These are phyloP conservation scores for Phthorimaea operculella DNA, from an alignment of 1,140 invertebrate genomes.

Conservation along the genomic window DNA sequence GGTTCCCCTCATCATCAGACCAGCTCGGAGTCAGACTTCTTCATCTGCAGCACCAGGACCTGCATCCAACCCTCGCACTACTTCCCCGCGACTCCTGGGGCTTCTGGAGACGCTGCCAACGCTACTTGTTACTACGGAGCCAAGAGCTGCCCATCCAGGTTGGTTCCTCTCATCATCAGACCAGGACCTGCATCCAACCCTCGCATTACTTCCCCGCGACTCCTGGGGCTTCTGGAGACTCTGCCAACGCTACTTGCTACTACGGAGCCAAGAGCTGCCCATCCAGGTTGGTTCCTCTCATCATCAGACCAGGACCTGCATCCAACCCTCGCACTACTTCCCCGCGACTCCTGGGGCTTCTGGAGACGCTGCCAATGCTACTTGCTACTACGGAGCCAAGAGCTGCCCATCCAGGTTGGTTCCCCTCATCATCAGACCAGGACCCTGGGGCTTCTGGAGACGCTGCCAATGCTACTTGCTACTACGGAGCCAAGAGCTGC, in stretches of 20 bases:
- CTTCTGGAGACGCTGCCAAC: constrained; percentile 13
- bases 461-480: constrained; percentile 31
- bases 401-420: constrained; percentile 44
- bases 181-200: constrained; percentile 52
- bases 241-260: constrained; percentile 33
- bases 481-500: constrained; percentile 46
- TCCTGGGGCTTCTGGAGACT: constrained; percentile 2
- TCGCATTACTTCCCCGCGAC: constrained; percentile 28
- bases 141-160: constrained; percentile 44
- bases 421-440: too few relatives aligned
- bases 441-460: constrained; percentile 1
- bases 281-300: too few relatives aligned
- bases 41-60: constrained; percentile 48
- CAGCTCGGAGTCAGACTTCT: constrained; percentile 36
- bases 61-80: constrained; percentile 54
- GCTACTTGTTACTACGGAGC: constrained; percentile 47
- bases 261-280: constrained; percentile 51
- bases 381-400: constrained; percentile 48
- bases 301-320: constrained; percentile 50
- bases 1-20: background rate
- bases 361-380: constrained; percentile 20
- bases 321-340: constrained; percentile 45
- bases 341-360: background rate
- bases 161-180: constrained; percentile 12
- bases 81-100: constrained; percentile 3